Evolutionary conservation across 2,797 vertebrate species (phyloP).

Genomic region (Pristis pectinata): DNA sequence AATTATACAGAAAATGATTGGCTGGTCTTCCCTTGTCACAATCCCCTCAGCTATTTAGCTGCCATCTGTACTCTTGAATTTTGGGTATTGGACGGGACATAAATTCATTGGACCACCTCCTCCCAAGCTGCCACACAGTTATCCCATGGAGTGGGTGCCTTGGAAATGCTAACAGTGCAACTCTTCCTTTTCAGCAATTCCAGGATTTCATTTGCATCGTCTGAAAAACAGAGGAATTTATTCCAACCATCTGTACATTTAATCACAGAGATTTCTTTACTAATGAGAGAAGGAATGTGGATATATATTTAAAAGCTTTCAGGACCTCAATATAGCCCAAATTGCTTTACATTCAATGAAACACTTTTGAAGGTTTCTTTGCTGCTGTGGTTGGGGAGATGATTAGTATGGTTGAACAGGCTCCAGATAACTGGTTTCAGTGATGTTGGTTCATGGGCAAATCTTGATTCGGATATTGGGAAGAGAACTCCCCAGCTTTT

Average conservation of each 20-base stretch:
- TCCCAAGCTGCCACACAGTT: not conserved
- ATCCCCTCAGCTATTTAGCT: not conserved
- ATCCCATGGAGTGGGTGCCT: not conserved
- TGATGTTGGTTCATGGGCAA: not conserved
- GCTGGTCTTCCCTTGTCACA: not conserved
- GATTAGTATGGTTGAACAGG: not conserved
- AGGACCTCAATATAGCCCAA: not conserved
- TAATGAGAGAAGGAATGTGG: not conserved
- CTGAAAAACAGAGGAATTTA: not conserved
- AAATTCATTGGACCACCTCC: not conserved
- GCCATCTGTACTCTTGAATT: not conserved
- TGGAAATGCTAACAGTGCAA: not conserved
- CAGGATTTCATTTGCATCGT: not conserved
- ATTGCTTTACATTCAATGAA: not conserved
- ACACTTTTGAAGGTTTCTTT: not conserved
- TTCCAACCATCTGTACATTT: not conserved
- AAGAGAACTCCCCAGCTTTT: not conserved
- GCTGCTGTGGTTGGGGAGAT: not conserved
- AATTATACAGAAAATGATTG: not conserved
- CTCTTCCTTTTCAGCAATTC: not conserved
- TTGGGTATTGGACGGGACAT: not conserved
- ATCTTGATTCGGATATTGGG: not conserved
- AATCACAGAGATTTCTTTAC: not conserved
- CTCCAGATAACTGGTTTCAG: not conserved
- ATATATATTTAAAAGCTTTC: not conserved